Percentiles rank a stretch among this genome's conserved stretches.
Conservation (phyloP, 2,888 invertebrate genomes). For the Panopea generosa region DNA sequence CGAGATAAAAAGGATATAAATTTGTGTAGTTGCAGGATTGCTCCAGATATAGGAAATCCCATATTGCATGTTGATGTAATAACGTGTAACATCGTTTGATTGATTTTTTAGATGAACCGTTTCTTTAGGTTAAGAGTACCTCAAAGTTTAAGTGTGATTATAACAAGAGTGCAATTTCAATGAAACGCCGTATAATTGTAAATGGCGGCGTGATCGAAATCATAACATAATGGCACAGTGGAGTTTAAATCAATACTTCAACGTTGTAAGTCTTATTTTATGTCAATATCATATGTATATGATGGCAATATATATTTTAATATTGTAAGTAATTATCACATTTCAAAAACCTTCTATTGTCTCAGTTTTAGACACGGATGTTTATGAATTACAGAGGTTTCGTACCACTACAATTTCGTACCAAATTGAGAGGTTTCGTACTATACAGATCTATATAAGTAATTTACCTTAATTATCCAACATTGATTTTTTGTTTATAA, state of each 20-base stretch:
- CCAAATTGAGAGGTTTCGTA: too few relatives aligned
- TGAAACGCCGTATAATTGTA: constrained; percentile 3
- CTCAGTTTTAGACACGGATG: too few relatives aligned
- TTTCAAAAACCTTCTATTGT: too few relatives aligned
- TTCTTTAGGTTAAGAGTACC: neutral
- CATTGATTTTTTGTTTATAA: too few relatives aligned
- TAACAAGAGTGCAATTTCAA: neutral
- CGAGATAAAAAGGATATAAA: too few relatives aligned
- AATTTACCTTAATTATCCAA: too few relatives aligned
- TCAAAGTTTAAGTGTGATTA: neutral
- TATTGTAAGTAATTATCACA: too few relatives aligned
- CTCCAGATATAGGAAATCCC: neutral
- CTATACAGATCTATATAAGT: too few relatives aligned
- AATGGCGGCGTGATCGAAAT: neutral
- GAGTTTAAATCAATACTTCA: constrained; percentile 75
- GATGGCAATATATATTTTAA: too few relatives aligned
- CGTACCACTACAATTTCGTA: too few relatives aligned
- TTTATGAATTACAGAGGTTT: too few relatives aligned
- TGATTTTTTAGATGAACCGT: neutral
- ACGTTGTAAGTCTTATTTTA: constrained; percentile 64
- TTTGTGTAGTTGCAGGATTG: too few relatives aligned
- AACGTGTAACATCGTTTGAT: neutral
- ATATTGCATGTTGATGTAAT: neutral
- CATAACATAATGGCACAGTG: constrained; percentile 62
- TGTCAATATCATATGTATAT: neutral